Conservation (phyloP, 2,888 invertebrate species). For the Homarus gammarus region DNA sequence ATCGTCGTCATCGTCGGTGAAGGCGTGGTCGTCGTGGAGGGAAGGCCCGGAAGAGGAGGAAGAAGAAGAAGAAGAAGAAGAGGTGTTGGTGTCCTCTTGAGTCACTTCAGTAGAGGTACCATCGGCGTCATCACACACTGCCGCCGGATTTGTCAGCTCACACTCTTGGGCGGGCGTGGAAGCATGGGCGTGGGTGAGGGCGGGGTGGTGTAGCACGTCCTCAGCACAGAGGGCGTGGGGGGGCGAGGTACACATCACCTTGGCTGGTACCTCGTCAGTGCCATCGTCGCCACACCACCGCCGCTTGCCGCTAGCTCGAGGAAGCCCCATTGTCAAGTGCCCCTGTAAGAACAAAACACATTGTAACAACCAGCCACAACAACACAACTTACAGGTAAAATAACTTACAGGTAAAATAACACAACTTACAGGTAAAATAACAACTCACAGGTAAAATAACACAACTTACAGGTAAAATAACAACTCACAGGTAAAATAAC, state of each 20-base stretch:
- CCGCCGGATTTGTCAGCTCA: conserved; percentile 49
- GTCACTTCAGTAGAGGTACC: conserved; percentile 38
- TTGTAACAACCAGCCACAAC: conserved; percentile 2
- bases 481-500: no score
- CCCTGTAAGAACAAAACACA: conserved; percentile 57
- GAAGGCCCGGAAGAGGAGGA: conserved; percentile 1
- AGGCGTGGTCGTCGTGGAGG: conserved; percentile 39
- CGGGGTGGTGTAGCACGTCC: conserved; percentile 73
- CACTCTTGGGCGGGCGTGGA: conserved; percentile 65
- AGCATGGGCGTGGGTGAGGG: conserved; percentile 68
- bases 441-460: background rate
- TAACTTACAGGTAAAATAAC: no score
- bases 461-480: no score
- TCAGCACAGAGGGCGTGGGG: conserved; percentile 76
- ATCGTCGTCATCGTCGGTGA: conserved; percentile 60
- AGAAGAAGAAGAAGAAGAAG: background rate
- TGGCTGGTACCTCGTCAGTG: conserved; percentile 63
- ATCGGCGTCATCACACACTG: conserved; percentile 10
- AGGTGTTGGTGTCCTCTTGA: conserved; percentile 46
- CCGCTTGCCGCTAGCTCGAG: conserved; percentile 75
- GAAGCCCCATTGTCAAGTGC: conserved; percentile 75
- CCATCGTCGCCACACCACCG: conserved; percentile 72
- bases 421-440: no score
- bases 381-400: no score
- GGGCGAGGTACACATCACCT: conserved; percentile 75